These are phyloP conservation scores for Pheosia tremula DNA, from an alignment of 2,888 invertebrate genomes.

Conservation along the genomic window DNA sequence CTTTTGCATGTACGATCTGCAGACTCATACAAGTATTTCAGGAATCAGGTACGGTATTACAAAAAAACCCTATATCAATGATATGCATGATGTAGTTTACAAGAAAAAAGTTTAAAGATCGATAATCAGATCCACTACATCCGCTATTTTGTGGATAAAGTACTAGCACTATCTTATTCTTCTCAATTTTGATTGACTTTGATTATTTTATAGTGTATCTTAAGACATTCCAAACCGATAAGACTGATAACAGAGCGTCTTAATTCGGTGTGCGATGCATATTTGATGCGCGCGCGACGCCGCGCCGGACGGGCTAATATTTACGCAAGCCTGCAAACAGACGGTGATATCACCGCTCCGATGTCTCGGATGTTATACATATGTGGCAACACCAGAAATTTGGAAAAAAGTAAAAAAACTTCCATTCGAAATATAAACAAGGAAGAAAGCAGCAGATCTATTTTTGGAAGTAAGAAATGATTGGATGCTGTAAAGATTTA, in stretches of 20 bases:
- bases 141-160: no score
- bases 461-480: no score
- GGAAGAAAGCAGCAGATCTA: neutral
- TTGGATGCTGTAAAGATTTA: no score
- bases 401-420: neutral
- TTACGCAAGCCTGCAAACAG: constrained; percentile 41
- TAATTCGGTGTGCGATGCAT: constrained; percentile 25
- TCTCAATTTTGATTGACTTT: no score
- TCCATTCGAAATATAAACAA: neutral
- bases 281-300: constrained; percentile 27
- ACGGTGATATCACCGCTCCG: constrained; percentile 38
- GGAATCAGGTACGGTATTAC: no score
- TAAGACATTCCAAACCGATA: neutral
- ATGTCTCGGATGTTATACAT: neutral
- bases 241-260: constrained; percentile 4
- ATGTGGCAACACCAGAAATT: neutral
- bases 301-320: constrained; percentile 30
- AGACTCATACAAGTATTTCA: no score
- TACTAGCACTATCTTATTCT: no score
- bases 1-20: no score
- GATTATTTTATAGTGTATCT: neutral
- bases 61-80: no score
- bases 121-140: no score
- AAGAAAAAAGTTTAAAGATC: no score
- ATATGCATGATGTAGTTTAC: no score